These are phyloP conservation scores for Macrosteles quadrilineatus DNA, from an alignment of 1,140 invertebrate species.

Conservation along the genomic window DNA sequence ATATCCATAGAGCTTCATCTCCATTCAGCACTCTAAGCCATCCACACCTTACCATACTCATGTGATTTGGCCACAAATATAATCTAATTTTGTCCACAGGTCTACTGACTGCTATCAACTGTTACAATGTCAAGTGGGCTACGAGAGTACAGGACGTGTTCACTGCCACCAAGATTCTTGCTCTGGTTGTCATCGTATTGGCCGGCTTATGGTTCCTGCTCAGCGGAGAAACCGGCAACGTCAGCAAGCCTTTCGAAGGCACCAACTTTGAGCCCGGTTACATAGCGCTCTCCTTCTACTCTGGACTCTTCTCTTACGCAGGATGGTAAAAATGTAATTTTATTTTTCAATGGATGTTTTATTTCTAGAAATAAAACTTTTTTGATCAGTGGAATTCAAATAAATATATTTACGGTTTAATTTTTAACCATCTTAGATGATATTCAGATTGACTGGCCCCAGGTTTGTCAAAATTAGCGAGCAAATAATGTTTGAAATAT, in stretches of 20 bases:
- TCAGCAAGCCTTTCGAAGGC: slow-evolving; percentile 75
- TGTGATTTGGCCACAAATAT: too few relatives aligned
- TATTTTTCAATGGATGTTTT: slow-evolving; percentile 26
- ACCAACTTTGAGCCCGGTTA: slow-evolving; percentile 73
- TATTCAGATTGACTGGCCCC: too few relatives aligned
- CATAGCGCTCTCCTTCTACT: slow-evolving; percentile 92
- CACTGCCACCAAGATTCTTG: slow-evolving; percentile 90
- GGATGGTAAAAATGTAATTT: slow-evolving; percentile 65
- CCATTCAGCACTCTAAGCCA: too few relatives aligned
- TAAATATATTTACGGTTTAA: too few relatives aligned
- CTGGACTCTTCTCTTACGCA: slow-evolving; percentile 96
- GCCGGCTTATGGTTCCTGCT: slow-evolving; percentile 72
- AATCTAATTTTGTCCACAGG: too few relatives aligned
- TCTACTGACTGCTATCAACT: slow-evolving; percentile 92
- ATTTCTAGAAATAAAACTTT: too few relatives aligned
- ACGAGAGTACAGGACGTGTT: slow-evolving; percentile 92
- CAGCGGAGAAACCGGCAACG: slow-evolving; percentile 70
- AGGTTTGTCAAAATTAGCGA: too few relatives aligned
- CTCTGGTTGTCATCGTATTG: slow-evolving; percentile 83
- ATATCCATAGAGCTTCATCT: too few relatives aligned
- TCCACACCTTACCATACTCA: too few relatives aligned
- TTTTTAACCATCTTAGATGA: too few relatives aligned
- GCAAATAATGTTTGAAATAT: too few relatives aligned
- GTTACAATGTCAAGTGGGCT: slow-evolving; percentile 94
- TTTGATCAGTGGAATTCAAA: too few relatives aligned